phyloP scores from a whole-genome alignment of 2,113 vertebrate species.

The Phainopepla nitens region DNA sequence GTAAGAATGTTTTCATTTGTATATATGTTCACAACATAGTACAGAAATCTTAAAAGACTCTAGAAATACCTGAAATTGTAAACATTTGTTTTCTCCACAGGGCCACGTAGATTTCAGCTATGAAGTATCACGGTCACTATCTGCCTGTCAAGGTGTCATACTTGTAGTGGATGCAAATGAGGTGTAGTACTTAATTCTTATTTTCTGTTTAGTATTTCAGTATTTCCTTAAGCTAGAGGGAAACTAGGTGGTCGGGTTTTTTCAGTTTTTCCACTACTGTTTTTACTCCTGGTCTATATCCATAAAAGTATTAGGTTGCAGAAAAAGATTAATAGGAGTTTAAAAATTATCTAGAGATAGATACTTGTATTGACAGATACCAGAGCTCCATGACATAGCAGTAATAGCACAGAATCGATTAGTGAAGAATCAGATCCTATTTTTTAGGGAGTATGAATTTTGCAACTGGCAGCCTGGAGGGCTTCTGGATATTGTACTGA shows the following conservation, averaged over 20 bases:
- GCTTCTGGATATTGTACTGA: too few species aligned
- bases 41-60: neutral
- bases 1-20: neutral
- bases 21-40: neutral
- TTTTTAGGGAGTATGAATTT: too few species aligned
- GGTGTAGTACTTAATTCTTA: conserved; percentile 66
- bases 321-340: neutral
- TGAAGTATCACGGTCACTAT: conserved; percentile 92
- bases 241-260: neutral
- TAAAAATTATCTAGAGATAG: neutral
- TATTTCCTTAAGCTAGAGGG: neutral
- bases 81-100: conserved; percentile 63
- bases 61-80: neutral
- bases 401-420: too few species aligned
- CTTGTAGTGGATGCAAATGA: conserved; percentile 96
- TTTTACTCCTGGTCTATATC: neutral
- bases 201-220: neutral
- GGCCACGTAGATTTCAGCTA: conserved; percentile 98
- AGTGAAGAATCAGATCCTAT: too few species aligned
- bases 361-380: too few species aligned
- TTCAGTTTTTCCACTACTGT: neutral
- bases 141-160: conserved; percentile 94
- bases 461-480: too few species aligned
- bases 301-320: neutral
- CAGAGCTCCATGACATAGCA: too few species aligned